Conservation (phyloP, 2,113 vertebrate species). For the Chlamydotis undulata region DNA sequence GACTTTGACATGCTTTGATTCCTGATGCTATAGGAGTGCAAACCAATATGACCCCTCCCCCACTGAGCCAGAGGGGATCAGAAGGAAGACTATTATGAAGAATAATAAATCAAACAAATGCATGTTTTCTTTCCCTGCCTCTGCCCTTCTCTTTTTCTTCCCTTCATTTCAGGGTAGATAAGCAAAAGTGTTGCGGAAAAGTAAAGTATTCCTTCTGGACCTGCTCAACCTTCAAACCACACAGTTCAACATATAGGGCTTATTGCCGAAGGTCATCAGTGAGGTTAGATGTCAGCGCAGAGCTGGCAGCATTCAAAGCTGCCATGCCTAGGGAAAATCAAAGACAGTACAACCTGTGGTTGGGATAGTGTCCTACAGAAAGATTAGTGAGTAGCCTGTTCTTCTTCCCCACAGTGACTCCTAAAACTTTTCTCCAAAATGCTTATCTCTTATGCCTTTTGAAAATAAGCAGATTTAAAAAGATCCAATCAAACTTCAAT, state of each 20-base stretch:
- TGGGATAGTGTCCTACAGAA: not conserved
- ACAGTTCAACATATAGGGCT: not conserved
- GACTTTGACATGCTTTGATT: not conserved
- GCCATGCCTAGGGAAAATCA: not conserved
- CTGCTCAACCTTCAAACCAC: not conserved
- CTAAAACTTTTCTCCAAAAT: not conserved
- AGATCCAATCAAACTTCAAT: not conserved
- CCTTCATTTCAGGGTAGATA: not conserved
- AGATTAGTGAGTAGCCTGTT: not conserved
- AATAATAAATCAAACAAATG: not conserved
- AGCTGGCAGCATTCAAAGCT: not conserved
- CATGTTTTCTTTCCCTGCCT: not conserved
- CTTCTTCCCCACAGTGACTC: not conserved
- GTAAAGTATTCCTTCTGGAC: not conserved
- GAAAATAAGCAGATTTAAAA: not conserved
- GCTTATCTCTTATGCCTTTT: not conserved
- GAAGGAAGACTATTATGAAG: not conserved
- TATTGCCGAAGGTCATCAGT: not conserved
- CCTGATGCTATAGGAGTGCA: not conserved
- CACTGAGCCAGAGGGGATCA: accelerated
- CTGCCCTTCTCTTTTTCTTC: not conserved
- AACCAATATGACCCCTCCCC: not conserved
- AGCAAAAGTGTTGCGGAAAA: not conserved
- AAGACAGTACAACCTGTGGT: not conserved
- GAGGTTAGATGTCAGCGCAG: not conserved